Percentiles rank a stretch among this genome's conserved stretches.
phyloP scores from a whole-genome alignment of 2,888 invertebrate species.

The Macrosiphum euphorbiae region DNA sequence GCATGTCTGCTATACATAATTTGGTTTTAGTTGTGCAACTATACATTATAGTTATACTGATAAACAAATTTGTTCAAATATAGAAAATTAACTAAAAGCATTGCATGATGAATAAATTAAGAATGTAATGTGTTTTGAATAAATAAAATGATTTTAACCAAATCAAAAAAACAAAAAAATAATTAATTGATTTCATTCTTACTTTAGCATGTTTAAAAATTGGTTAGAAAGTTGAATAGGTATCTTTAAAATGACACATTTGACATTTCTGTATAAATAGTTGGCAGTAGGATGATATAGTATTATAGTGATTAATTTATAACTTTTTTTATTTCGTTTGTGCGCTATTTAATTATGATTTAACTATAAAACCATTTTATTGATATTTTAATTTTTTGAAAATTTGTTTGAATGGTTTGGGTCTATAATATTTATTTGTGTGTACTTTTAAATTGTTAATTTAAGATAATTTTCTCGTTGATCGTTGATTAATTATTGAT shows the following conservation, averaged over 20 bases:
- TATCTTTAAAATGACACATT: background rate
- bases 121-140: background rate
- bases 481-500: background rate
- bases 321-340: background rate
- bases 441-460: background rate
- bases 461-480: background rate
- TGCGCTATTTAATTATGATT: background rate
- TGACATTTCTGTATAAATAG: background rate
- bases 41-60: background rate
- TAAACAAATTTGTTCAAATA: conserved; percentile 11
- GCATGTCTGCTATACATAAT: conserved; percentile 4
- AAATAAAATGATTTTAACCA: background rate
- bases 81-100: background rate
- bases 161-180: background rate
- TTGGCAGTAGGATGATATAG: background rate
- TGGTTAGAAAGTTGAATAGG: background rate
- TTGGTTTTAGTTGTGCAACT: background rate
- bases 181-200: background rate
- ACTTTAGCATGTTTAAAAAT: background rate
- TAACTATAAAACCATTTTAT: background rate
- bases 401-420: background rate
- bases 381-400: background rate
- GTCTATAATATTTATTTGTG: background rate
- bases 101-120: background rate
- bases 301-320: background rate